Evolutionary conservation across 2,797 vertebrate species (phyloP).

Genomic region (Mormyrus proboscirostris): DNA sequence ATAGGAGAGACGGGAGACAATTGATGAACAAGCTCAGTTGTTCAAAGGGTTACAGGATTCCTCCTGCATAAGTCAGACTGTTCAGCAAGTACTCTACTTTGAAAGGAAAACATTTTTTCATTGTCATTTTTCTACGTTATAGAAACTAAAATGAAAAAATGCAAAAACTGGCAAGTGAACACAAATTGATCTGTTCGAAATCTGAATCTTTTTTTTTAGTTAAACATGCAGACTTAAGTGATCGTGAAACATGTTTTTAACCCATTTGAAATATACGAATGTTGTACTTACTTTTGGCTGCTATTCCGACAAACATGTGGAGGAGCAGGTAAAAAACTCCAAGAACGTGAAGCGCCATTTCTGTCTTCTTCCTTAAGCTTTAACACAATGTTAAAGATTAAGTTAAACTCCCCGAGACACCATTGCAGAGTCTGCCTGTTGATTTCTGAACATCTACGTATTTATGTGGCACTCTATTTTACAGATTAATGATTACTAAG

Average conservation of each 20-base stretch:
- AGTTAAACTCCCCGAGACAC: neutral
- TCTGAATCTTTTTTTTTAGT: neutral
- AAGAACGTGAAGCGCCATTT: neutral
- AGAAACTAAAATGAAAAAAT: neutral
- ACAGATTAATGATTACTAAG: slow-evolving; percentile 20
- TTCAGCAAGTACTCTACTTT: neutral
- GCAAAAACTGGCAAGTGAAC: neutral
- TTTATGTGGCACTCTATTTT: neutral
- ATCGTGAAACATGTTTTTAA: neutral
- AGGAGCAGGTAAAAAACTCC: neutral
- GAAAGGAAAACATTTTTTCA: neutral
- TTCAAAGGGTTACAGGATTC: neutral
- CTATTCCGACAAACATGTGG: neutral
- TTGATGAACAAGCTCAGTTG: neutral
- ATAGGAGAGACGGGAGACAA: neutral
- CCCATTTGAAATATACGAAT: neutral
- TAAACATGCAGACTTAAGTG: neutral
- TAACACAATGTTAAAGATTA: neutral
- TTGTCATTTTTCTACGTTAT: neutral
- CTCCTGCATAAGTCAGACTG: neutral
- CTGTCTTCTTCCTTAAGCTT: neutral
- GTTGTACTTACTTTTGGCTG: neutral
- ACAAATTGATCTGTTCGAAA: neutral
- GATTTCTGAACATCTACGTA: neutral
- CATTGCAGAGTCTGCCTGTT: neutral